phyloP scores from a whole-genome alignment of 2,888 invertebrate species.

The Pyrgus malvae region DNA sequence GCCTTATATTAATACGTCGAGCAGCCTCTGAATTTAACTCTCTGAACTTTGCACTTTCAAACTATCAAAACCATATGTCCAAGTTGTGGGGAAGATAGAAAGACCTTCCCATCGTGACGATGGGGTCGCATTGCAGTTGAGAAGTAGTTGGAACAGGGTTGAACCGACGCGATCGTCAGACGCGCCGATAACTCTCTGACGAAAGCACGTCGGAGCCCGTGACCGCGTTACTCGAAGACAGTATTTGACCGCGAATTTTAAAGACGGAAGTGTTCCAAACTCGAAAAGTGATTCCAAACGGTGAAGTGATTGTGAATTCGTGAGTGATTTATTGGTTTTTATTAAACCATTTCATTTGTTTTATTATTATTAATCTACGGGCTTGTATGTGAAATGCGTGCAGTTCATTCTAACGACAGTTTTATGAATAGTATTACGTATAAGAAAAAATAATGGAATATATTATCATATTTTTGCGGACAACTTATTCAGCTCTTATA shows the following conservation, averaged over 20 bases:
- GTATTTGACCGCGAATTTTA: conserved; percentile 15
- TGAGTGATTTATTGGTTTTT: conserved; percentile 4
- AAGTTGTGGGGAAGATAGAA: background rate
- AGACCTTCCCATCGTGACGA: conserved; percentile 13
- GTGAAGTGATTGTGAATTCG: conserved; percentile 14
- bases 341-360: background rate
- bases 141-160: conserved; percentile 37
- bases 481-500: conserved; percentile 1
- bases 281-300: conserved; percentile 9
- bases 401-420: background rate
- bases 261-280: conserved; percentile 1
- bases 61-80: background rate
- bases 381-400: conserved; percentile 3
- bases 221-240: background rate
- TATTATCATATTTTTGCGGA: conserved; percentile 1
- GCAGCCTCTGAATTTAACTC: background rate
- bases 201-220: conserved; percentile 59
- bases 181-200: conserved; percentile 61
- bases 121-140: conserved; percentile 71
- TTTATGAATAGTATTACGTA: background rate
- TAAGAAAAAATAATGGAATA: background rate
- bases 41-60: conserved; percentile 24
- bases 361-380: conserved; percentile 12
- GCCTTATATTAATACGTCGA: no score
- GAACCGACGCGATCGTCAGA: conserved; percentile 59